phyloP scores from a whole-genome alignment of 2,888 invertebrate genomes.

The Halictus quadricinctus region DNA sequence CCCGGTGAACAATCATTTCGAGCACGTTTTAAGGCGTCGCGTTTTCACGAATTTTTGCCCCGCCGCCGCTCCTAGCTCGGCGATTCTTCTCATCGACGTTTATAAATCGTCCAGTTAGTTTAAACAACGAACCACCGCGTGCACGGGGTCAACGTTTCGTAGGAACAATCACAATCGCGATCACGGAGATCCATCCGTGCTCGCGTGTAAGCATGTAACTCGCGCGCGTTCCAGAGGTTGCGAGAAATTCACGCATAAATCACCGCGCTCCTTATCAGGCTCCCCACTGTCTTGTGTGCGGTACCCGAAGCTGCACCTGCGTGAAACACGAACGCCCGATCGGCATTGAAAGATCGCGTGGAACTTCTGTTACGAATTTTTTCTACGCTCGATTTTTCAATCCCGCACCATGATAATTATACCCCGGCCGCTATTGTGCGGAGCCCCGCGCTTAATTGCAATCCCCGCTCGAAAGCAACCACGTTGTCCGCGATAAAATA shows the following conservation, averaged over 20 bases:
- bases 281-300: slow-evolving; percentile 34
- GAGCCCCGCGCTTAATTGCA: not conserved
- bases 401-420: slow-evolving; percentile 19
- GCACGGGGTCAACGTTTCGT: not conserved
- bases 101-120: not conserved
- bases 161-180: not conserved
- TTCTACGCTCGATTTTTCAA: slow-evolving; percentile 16
- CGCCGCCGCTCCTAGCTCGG: too few species aligned
- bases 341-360: slow-evolving; percentile 34
- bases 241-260: slow-evolving; percentile 62
- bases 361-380: slow-evolving; percentile 42
- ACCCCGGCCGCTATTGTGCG: not conserved
- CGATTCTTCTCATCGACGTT: not conserved
- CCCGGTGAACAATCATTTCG: not conserved
- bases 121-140: not conserved
- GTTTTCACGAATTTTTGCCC: not conserved
- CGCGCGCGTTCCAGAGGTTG: slow-evolving; percentile 31
- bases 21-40: not conserved
- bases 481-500: not conserved
- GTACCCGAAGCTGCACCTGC: slow-evolving; percentile 53
- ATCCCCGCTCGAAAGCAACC: not conserved
- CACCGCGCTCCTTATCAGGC: slow-evolving; percentile 54
- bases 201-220: slow-evolving; percentile 31
- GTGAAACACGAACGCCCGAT: slow-evolving; percentile 44
- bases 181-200: slow-evolving; percentile 7